Base-by-base conservation (phyloP, 2,797 vertebrate species). In the Pipistrellus pygmaeus region DNA sequence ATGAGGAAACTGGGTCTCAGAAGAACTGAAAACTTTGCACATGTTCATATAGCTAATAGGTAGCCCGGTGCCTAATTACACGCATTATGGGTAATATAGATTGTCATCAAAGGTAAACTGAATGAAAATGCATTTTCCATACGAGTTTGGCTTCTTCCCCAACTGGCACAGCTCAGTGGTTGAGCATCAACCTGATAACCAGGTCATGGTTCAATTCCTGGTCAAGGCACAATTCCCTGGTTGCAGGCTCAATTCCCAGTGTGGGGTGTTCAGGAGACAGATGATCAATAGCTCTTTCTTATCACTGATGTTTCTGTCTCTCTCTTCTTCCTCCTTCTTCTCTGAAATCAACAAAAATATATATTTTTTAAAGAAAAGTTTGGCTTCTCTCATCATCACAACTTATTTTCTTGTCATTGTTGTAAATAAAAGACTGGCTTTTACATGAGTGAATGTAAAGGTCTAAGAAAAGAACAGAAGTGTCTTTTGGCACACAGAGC, bases 71-170 rank as follows among this genome's bases (percentile, higher is more conserved):
- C 51, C 21, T 68, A 53, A 23, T 35, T 72, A 48, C 75, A 87
- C 11, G 30, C 11, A 41, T 53, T 30, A 6, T 8, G 17, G 46
- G 10, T 76, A 23, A 44, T 72, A 12, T 20, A 32, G 30, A 62
- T 48, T 73, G 23, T 85, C 57, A 85, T 21, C 60, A 48, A 78
- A 88, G 41, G 64, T 92, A 60, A 96, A 88, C 10, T 38, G 41
- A 90, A 64, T 68, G 38, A 90, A 91, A 69, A 75, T 32, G 64
- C 55, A 44, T 78, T 76, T 94, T 44, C n/a, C 77, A 41, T 21
- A 71, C 57, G 38, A 48, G 38, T 75, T 78, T 88, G 32, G 35
- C 72, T 73, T 82, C 68, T 60, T 30, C 23, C 57, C 25, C 57
- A 60, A 25, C 25, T 60, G 60, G 60, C 6, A 30, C 1, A 3